phyloP scores from a whole-genome alignment of 2,113 vertebrate species.

The Chrysemys picta region DNA sequence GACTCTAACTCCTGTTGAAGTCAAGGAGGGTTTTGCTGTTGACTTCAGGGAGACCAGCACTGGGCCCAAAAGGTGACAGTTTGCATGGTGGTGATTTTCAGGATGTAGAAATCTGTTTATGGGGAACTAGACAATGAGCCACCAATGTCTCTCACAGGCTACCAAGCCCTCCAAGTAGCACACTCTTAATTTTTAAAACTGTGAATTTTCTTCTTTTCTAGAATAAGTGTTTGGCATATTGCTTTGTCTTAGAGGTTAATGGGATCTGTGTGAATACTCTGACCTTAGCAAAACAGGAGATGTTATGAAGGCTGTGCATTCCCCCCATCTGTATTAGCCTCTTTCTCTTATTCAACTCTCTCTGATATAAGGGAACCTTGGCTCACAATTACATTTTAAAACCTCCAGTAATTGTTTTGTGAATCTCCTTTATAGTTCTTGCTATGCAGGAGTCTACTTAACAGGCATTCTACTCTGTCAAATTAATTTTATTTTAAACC shows the following conservation, averaged over 20 bases:
- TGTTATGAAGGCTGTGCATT: background rate
- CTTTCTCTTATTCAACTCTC: background rate
- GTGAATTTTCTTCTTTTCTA: background rate
- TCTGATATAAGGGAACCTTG: background rate
- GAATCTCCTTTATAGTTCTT: background rate
- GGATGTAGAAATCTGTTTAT: background rate
- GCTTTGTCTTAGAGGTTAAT: background rate
- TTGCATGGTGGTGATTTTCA: background rate
- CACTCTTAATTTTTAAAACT: background rate
- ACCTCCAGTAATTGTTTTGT: background rate
- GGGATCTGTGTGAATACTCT: background rate
- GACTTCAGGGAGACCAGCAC: background rate
- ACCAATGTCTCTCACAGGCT: background rate
- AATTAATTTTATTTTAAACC: background rate
- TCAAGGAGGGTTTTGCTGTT: background rate
- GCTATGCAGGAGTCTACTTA: background rate
- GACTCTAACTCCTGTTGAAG: background rate
- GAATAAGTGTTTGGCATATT: background rate
- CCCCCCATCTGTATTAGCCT: background rate
- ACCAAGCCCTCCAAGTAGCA: background rate
- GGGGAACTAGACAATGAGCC: background rate
- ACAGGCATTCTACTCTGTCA: background rate
- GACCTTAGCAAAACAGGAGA: background rate
- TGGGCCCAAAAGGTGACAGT: background rate
- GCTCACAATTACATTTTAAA: background rate